Conservation (phyloP, 2,113 vertebrate genomes). For the Cochlearius cochlearius region DNA sequence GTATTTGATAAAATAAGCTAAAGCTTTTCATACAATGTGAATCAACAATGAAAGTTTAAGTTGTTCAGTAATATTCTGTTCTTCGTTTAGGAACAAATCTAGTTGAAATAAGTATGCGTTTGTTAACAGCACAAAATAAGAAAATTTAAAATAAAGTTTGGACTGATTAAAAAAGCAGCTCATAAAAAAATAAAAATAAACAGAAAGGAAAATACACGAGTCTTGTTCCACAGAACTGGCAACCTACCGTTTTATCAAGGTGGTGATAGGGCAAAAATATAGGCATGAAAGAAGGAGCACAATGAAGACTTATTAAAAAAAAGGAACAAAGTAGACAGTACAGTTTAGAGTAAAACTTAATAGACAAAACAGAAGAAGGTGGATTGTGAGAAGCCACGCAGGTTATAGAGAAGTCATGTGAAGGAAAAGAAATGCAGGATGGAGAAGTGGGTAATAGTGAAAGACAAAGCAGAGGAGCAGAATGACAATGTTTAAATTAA, state of each 20-base stretch:
- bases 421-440: neutral
- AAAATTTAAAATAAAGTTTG: neutral
- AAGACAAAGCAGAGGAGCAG: neutral
- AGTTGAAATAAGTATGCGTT: neutral
- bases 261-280: fast-evolving
- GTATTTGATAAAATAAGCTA: neutral
- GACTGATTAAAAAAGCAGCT: neutral
- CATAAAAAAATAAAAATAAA: neutral
- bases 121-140: neutral
- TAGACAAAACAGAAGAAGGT: neutral
- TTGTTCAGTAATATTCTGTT: neutral
- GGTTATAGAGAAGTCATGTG: neutral
- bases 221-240: neutral
- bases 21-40: neutral
- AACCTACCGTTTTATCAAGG: neutral
- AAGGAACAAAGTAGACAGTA: neutral
- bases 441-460: neutral
- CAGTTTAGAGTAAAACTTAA: neutral
- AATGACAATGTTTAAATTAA: neutral
- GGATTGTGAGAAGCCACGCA: neutral
- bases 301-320: neutral
- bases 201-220: neutral
- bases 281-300: neutral
- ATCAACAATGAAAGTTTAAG: neutral
- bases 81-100: neutral